These are phyloP conservation scores for Papilio aristodemus DNA, from an alignment of 1,140 invertebrate species.

Conservation along the genomic window DNA sequence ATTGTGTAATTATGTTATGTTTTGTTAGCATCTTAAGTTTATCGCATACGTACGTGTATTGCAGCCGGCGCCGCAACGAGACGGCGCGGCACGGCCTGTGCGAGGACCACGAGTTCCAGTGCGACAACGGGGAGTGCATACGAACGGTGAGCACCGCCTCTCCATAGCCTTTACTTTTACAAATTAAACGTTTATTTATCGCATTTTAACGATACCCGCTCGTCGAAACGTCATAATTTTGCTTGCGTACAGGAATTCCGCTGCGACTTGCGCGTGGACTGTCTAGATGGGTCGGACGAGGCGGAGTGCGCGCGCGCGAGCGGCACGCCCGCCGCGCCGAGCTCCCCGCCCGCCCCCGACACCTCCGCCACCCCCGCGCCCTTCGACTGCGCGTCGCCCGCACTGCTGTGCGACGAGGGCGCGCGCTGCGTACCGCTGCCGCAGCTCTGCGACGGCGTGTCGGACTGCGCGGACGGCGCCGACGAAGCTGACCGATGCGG, in stretches of 20 bases:
- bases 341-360: slow-evolving; percentile 37
- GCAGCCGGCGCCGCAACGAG: slow-evolving; percentile 37
- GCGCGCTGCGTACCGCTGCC: slow-evolving; percentile 84
- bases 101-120: slow-evolving; percentile 81
- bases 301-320: slow-evolving; percentile 65
- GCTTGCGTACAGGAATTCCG: slow-evolving; percentile 81
- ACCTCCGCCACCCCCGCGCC: slow-evolving; percentile 44
- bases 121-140: slow-evolving; percentile 82
- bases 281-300: slow-evolving; percentile 86
- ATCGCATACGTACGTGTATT: no score
- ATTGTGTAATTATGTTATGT: no score
- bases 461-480: slow-evolving; percentile 87
- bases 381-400: slow-evolving; percentile 82
- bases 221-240: no score
- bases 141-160: slow-evolving; percentile 64
- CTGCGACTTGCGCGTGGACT: slow-evolving; percentile 86
- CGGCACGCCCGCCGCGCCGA: slow-evolving; percentile 37
- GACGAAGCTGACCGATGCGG: slow-evolving; percentile 91
- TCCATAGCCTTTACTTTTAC: background rate
- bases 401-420: slow-evolving; percentile 84
- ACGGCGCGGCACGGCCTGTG: slow-evolving; percentile 58
- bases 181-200: no score
- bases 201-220: no score
- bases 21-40: no score
- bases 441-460: slow-evolving; percentile 84